A percentile compares a stretch with the other conserved stretches of the same genome.
Conservation (phyloP, 2,113 vertebrate species). For the Passerina amoena region DNA sequence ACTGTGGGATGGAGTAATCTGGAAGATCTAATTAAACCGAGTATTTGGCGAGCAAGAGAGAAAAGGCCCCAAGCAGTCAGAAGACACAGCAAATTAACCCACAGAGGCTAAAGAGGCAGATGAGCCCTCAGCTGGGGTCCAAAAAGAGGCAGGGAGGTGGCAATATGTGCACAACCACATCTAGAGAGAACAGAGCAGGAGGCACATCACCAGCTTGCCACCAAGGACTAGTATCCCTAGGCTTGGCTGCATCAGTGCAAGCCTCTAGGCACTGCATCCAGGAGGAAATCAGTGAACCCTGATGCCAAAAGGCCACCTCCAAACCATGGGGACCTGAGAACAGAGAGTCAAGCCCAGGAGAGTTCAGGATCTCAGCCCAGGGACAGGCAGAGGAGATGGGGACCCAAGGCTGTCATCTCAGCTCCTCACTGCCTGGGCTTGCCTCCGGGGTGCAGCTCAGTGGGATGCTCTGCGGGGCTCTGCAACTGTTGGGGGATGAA, state of each 20-base stretch:
- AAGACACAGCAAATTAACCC: not conserved
- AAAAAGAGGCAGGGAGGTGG: not conserved
- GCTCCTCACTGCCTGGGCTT: not conserved
- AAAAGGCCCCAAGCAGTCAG: not conserved
- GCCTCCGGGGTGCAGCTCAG: not conserved
- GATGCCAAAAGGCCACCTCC: not conserved
- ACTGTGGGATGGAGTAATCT: not conserved
- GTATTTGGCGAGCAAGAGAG: not conserved
- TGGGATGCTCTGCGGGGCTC: not conserved
- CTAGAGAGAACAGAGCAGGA: not conserved
- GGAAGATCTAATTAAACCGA: not conserved
- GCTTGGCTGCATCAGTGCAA: not conserved
- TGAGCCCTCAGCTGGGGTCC: not conserved
- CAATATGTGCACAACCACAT: not conserved
- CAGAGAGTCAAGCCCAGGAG: not conserved
- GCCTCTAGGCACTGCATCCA: not conserved
- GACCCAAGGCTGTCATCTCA: not conserved
- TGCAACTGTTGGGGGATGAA: not conserved
- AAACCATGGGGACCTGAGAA: not conserved
- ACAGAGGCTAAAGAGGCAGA: not conserved
- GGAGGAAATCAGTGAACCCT: rapidly evolving
- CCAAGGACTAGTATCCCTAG: not conserved
- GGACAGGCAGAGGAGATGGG: not conserved
- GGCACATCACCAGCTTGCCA: not conserved
- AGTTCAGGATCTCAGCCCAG: not conserved